phyloP scores from a whole-genome alignment of 2,797 vertebrate species.

The Natrix natrix region DNA sequence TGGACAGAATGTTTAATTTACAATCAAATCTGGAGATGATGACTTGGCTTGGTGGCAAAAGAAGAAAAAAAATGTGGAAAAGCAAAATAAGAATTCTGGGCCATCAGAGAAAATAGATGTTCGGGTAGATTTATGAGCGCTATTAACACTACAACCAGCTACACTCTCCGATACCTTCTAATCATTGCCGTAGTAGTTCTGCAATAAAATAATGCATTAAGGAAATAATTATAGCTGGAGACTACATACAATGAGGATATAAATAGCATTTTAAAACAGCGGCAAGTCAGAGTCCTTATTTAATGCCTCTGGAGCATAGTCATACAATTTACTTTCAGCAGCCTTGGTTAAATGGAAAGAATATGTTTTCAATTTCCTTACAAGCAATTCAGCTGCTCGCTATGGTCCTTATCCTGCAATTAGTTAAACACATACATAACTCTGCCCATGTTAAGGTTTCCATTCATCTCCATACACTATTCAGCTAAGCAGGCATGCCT shows the following conservation, averaged over 20 bases:
- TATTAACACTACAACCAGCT: slow-evolving; percentile 27
- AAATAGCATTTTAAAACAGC: slow-evolving; percentile 20
- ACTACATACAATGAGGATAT: not conserved
- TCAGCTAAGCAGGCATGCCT: slow-evolving; percentile 41
- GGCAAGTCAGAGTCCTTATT: slow-evolving; percentile 10
- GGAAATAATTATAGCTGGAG: slow-evolving; percentile 14
- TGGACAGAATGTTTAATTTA: slow-evolving; percentile 30
- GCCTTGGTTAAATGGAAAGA: slow-evolving; percentile 29
- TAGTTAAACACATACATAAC: slow-evolving; percentile 30
- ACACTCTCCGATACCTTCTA: slow-evolving; percentile 12
- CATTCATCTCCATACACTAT: slow-evolving; percentile 33
- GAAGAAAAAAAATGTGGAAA: not conserved
- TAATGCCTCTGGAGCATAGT: slow-evolving; percentile 37
- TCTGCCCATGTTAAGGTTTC: slow-evolving; percentile 38
- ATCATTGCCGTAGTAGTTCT: slow-evolving; percentile 31
- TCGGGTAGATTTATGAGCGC: slow-evolving; percentile 28
- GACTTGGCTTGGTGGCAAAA: slow-evolving; percentile 40
- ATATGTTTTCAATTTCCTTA: slow-evolving; percentile 29
- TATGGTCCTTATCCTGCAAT: not conserved
- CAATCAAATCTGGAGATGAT: slow-evolving; percentile 30
- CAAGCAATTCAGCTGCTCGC: slow-evolving; percentile 19
- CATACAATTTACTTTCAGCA: slow-evolving; percentile 18
- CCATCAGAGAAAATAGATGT: slow-evolving; percentile 27
- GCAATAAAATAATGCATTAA: slow-evolving; percentile 11
- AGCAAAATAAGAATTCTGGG: slow-evolving; percentile 40